Evolutionary conservation across 2,888 invertebrate genomes (phyloP).

Genomic region (Trilocha varians): DNA sequence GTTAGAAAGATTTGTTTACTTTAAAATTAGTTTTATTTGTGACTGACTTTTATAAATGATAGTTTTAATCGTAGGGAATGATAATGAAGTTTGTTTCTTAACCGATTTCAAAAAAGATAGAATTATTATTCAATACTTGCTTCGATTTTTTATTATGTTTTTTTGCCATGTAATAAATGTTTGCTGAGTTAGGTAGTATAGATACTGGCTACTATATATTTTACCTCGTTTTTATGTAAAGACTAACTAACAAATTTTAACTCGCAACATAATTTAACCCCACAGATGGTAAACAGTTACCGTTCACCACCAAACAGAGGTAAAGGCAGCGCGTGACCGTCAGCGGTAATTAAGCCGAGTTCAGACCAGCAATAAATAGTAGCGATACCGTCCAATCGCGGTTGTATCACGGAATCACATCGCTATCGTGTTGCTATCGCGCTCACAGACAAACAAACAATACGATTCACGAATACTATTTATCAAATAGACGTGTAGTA

Average conservation of each 20-base stretch:
- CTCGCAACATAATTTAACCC: neutral
- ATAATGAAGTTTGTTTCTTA: too few species aligned
- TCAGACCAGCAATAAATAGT: conserved; percentile 2
- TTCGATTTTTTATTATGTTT: too few species aligned
- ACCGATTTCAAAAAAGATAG: too few species aligned
- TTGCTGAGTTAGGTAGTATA: too few species aligned
- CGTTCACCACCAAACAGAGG: neutral
- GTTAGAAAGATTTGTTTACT: too few species aligned
- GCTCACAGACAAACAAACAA: neutral
- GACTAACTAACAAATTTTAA: neutral
- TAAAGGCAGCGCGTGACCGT: neutral
- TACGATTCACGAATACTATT: neutral
- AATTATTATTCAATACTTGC: too few species aligned
- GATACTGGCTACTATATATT: too few species aligned
- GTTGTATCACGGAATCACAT: neutral
- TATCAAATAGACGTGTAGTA: neutral
- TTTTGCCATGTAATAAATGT: too few species aligned
- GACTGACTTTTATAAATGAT: neutral
- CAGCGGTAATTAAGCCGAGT: neutral
- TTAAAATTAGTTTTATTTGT: too few species aligned
- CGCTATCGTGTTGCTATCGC: neutral
- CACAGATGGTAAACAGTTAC: too few species aligned
- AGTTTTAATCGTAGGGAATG: too few species aligned
- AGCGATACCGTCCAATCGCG: neutral
- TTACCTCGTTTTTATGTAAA: neutral